Base-by-base conservation (phyloP, 2,888 invertebrate species). In the Taphrorychus bicolor region DNA sequence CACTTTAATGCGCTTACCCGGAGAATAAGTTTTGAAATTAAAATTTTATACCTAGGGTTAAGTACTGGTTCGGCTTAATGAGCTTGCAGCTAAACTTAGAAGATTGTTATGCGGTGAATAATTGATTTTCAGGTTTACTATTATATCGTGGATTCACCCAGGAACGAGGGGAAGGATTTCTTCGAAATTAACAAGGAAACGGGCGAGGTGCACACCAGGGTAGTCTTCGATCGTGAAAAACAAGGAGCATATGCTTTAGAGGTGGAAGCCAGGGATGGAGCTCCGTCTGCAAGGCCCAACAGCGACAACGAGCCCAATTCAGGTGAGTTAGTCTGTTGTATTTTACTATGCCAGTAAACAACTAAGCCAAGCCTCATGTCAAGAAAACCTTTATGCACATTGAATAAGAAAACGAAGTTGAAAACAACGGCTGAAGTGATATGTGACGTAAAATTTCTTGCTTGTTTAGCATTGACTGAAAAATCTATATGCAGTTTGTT, bases 181-280 rank as follows among this genome's bases (percentile, higher is more conserved):
- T 98, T 98, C 84, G 94, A 95, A 84, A 97, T 98, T 83, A 96
- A 98, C 85, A 88, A 92, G 82, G 92, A 95, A 83, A 94, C 96
- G 23, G 98, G 98, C 18, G 95, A 96, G 83, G 93, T 98, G 80
- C 96, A 93, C 85, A 97, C 97, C 45, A 94, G 95, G 84, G 88
- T 94, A 75, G 93, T 95, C 77, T 98, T 98, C 86, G 98, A 98
- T 86, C 90, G 98, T 72, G 98, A 98, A 84, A 96, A 96, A 86
- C 96, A 97, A 82, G 95, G 94, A 51, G 96, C 97, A 66, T 98
- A 98, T 84, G 98, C 98, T 40, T 85, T 99, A 79, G 97, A 97
- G 81, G 97, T 99, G 76, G 95, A 96, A 82, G 98, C 98, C 0
- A 87, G 96, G 66, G 99, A 99, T 81, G 97, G 97, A 59, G 95